Evolutionary conservation across 2,113 vertebrate species (phyloP).

Genomic region (Oxyruncus cristatus): DNA sequence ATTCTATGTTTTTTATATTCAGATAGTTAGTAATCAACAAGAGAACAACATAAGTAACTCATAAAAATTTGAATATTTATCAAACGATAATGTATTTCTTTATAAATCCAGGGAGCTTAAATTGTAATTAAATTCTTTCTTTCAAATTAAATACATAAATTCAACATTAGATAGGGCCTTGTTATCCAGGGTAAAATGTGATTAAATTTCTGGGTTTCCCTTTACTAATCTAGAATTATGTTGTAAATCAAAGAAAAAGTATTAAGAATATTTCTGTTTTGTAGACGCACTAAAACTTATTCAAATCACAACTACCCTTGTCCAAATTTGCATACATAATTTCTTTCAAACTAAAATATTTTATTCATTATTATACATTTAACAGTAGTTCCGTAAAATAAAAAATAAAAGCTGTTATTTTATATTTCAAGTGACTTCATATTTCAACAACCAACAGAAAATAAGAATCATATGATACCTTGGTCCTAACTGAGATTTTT

Average conservation of each 20-base stretch:
- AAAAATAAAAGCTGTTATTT: background rate
- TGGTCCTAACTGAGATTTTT: background rate
- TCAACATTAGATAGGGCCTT: constrained; percentile 49
- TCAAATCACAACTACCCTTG: background rate
- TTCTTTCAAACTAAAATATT: background rate
- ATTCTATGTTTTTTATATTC: background rate
- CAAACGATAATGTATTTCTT: constrained; percentile 32
- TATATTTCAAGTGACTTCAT: background rate
- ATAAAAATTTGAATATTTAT: constrained; percentile 43
- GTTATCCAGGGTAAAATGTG: constrained; percentile 31
- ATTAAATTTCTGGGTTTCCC: constrained; percentile 39
- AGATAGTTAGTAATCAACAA: background rate
- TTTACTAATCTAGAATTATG: constrained; percentile 18
- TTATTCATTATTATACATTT: background rate
- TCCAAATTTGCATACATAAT: background rate
- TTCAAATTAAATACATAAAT: constrained; percentile 51
- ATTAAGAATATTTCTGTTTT: constrained; percentile 22
- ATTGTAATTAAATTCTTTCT: constrained; percentile 61
- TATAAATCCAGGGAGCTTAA: constrained; percentile 31
- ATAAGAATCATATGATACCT: background rate
- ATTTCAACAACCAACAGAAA: background rate
- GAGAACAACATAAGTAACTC: background rate
- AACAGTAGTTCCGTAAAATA: background rate
- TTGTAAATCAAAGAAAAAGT: constrained; percentile 8
- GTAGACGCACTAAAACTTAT: constrained; percentile 26